Conservation (phyloP, 2,797 vertebrate species). For the Pelodytes ibericus region DNA sequence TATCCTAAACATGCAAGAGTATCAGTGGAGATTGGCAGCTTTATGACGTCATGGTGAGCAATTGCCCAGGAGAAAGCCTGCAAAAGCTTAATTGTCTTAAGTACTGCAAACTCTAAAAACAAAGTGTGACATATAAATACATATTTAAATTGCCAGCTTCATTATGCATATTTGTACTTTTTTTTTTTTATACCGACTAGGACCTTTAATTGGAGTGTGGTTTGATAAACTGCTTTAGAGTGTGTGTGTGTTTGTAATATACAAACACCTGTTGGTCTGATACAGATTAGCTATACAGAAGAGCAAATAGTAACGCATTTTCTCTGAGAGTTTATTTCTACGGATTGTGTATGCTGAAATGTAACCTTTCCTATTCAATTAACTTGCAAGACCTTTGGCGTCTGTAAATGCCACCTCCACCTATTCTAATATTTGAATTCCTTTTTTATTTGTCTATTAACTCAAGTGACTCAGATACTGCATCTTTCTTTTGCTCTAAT, state of each 20-base stretch:
- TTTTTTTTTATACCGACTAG: too few relatives aligned
- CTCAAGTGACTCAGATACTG: neutral
- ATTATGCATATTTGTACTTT: too few relatives aligned
- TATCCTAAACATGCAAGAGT: too few relatives aligned
- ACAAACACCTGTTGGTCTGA: neutral
- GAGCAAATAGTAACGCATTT: constrained; percentile 9
- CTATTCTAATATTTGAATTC: constrained; percentile 12
- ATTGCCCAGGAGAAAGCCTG: too few relatives aligned
- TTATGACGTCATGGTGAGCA: too few relatives aligned
- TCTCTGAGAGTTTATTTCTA: constrained; percentile 5
- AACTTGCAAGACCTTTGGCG: constrained; percentile 24
- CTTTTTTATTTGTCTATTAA: constrained; percentile 9
- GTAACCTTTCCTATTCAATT: constrained; percentile 27
- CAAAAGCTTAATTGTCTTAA: too few relatives aligned
- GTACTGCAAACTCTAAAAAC: too few relatives aligned
- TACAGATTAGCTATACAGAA: neutral
- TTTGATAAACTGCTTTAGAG: too few relatives aligned
- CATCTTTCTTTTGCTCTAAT: neutral
- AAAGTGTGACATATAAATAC: too few relatives aligned
- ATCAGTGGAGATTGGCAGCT: too few relatives aligned
- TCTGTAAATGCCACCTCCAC: constrained; percentile 16
- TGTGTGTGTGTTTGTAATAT: neutral
- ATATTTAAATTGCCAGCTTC: too few relatives aligned
- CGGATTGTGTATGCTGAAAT: constrained; percentile 9
- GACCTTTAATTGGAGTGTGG: too few relatives aligned